Percentiles rank a stretch among this genome's conserved stretches.
Evolutionary conservation across 1,140 invertebrate genomes (phyloP).

Genomic region (Trachymyrmex septentrionalis): DNA sequence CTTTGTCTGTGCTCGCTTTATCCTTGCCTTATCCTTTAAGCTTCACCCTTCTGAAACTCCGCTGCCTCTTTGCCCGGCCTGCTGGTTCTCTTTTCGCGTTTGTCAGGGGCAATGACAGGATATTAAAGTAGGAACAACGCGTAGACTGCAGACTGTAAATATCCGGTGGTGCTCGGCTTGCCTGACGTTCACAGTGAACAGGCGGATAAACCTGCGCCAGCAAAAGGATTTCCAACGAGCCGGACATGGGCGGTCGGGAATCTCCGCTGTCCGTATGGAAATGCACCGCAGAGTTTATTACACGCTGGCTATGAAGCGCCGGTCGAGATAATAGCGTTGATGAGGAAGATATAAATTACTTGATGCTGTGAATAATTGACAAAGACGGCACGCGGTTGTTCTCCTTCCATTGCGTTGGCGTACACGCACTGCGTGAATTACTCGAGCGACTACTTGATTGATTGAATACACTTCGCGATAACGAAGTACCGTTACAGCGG

Average conservation of each 20-base stretch:
- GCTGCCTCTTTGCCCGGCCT: slow-evolving; percentile 33
- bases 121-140: slow-evolving; percentile 81
- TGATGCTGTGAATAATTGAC: slow-evolving; percentile 53
- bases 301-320: slow-evolving; percentile 50
- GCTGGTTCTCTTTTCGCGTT: slow-evolving; percentile 75
- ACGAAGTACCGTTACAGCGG: background rate
- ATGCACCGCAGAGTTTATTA: slow-evolving; percentile 59
- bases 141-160: slow-evolving; percentile 82
- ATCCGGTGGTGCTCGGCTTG: slow-evolving; percentile 77
- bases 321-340: slow-evolving; percentile 57
- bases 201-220: slow-evolving; percentile 58
- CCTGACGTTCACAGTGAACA: slow-evolving; percentile 75
- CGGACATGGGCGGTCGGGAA: slow-evolving; percentile 53
- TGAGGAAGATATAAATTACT: slow-evolving; percentile 65
- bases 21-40: slow-evolving; percentile 56
- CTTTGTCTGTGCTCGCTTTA: slow-evolving; percentile 19
- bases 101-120: slow-evolving; percentile 81
- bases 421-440: slow-evolving; percentile 30
- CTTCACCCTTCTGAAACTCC: slow-evolving; percentile 26
- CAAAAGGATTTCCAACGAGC: slow-evolving; percentile 58
- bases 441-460: background rate
- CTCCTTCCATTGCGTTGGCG: slow-evolving; percentile 10
- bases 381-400: slow-evolving; percentile 18
- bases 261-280: slow-evolving; percentile 62
- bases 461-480: slow-evolving; percentile 21